phyloP scores from a whole-genome alignment of 1,140 invertebrate genomes.

The Heterodera schachtii region DNA sequence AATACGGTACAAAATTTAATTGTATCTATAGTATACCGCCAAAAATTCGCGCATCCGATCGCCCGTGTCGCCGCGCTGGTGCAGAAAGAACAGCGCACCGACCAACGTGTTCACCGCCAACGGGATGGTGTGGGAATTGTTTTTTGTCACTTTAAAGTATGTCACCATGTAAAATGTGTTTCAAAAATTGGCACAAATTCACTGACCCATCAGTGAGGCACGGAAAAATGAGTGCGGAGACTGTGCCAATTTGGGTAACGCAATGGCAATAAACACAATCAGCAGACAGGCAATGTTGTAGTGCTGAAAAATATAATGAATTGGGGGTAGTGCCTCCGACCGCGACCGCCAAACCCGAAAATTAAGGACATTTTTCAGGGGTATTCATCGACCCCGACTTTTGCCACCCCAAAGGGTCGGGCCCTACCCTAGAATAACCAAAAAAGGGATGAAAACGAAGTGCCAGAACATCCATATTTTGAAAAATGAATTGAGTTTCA shows the following conservation, averaged over 20 bases:
- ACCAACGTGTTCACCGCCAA: constrained; percentile 94
- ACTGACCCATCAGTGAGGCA: constrained; percentile 81
- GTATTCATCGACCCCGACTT: too few species aligned
- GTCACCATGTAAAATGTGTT: too few species aligned
- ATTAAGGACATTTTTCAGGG: too few species aligned
- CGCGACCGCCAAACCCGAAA: too few species aligned
- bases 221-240: constrained; percentile 77
- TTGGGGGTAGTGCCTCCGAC: too few species aligned
- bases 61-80: constrained; percentile 90
- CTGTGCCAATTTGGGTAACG: constrained; percentile 90
- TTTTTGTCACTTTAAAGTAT: constrained; percentile 67
- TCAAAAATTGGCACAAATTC: too few species aligned
- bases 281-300: constrained; percentile 89
- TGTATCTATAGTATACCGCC: constrained; percentile 70
- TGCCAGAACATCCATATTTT: too few species aligned
- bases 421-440: too few species aligned
- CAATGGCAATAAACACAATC: constrained; percentile 98
- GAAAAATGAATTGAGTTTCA: too few species aligned
- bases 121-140: constrained; percentile 96
- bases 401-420: too few species aligned
- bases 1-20: too few species aligned
- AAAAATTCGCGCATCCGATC: constrained; percentile 97
- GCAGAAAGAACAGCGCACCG: constrained; percentile 89
- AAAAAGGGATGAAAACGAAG: too few species aligned
- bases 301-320: constrained; percentile 71